Percentiles rank a stretch among this genome's conserved stretches.
Evolutionary conservation across 2,797 vertebrate genomes (phyloP).

Genomic region (Brachyalestes nurse): DNA sequence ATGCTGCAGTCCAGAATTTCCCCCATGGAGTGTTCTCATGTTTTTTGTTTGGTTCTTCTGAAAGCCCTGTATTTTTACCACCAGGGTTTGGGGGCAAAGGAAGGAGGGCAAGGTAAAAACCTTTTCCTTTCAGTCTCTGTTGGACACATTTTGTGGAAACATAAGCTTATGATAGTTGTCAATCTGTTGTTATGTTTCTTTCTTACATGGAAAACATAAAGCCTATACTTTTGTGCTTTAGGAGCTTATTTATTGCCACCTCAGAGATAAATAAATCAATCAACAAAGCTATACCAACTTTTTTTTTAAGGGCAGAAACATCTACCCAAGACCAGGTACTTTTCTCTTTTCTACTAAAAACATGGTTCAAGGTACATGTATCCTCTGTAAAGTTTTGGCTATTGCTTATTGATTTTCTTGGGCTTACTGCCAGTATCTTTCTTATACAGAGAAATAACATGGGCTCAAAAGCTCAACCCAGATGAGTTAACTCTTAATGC

Average conservation of each 20-base stretch:
- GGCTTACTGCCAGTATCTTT: neutral
- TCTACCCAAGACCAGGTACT: neutral
- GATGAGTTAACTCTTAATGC: neutral
- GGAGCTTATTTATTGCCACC: neutral
- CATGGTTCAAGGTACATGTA: neutral
- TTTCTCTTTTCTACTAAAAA: neutral
- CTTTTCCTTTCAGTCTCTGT: neutral
- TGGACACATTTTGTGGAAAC: neutral
- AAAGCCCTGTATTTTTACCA: no score
- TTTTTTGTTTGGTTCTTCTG: no score
- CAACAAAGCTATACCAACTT: neutral
- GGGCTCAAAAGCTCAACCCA: neutral
- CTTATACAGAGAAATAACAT: constrained; percentile 4
- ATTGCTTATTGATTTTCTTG: constrained; percentile 1
- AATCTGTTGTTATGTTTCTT: neutral
- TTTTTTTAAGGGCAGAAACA: neutral
- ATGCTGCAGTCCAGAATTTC: no score
- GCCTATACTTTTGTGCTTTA: neutral
- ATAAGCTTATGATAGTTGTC: neutral
- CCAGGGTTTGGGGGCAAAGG: neutral
- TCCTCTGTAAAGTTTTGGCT: constrained; percentile 26
- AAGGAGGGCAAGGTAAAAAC: neutral
- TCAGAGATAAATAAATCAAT: neutral
- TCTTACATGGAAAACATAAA: neutral
- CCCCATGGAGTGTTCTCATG: no score